phyloP scores from a whole-genome alignment of 23 tunicate species.

The Botrylloides violaceus region DNA sequence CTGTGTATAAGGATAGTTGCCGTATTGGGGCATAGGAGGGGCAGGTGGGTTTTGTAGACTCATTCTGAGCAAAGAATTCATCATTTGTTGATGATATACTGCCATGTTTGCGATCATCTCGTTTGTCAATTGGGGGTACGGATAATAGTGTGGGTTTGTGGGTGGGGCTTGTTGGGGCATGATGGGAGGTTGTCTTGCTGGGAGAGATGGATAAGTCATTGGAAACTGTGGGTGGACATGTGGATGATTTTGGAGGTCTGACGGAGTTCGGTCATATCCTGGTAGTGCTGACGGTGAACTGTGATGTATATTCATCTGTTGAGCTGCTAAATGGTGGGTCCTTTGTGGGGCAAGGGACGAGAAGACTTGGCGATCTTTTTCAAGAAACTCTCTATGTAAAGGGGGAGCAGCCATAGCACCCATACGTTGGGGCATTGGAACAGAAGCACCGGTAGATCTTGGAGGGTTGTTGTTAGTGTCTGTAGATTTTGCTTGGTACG shows the following conservation, averaged over 20 bases:
- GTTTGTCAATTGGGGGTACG: neutral
- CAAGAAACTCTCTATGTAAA: conserved; percentile 14
- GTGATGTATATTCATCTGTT: conserved; percentile 8
- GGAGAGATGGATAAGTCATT: neutral
- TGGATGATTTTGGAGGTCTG: conserved; percentile 6
- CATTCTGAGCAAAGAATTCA: conserved; percentile 1
- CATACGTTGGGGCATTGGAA: conserved; percentile 15
- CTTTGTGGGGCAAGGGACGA: conserved; percentile 9
- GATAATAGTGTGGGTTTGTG: conserved; percentile 7
- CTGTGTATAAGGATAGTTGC: conserved; percentile 2
- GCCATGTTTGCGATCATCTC: conserved; percentile 5
- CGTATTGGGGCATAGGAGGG: conserved; percentile 17
- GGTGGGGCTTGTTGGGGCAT: neutral
- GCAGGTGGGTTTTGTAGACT: neutral
- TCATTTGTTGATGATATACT: neutral
- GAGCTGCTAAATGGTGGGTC: neutral
- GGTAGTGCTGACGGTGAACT: conserved; percentile 27
- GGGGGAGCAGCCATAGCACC: conserved; percentile 8
- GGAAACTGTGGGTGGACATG: neutral
- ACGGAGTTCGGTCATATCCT: neutral
- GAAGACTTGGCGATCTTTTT: neutral
- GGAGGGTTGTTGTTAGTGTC: conserved; percentile 10
- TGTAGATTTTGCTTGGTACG: neutral
- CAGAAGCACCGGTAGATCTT: conserved; percentile 19
- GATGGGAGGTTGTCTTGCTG: neutral